These are phyloP conservation scores for Pantherophis alleghaniensis DNA, from an alignment of 2,797 vertebrate genomes.

Conservation along the genomic window DNA sequence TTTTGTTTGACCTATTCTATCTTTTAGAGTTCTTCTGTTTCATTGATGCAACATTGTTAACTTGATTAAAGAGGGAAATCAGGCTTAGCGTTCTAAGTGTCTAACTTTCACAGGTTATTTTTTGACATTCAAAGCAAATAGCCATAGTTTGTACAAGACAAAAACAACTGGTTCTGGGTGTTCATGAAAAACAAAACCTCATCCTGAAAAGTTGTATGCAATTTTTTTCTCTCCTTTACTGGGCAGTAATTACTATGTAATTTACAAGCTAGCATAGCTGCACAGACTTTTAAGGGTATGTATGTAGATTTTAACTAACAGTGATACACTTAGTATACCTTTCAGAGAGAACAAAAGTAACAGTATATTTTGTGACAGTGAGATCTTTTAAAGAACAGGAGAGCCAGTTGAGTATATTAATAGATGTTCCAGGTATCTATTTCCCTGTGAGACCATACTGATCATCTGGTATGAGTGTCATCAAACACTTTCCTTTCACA, in stretches of 20 bases:
- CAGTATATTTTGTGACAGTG: background rate
- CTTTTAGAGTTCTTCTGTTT: background rate
- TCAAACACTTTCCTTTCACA: slow-evolving; percentile 4
- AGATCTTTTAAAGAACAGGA: background rate
- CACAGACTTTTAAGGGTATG: background rate
- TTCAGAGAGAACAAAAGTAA: background rate
- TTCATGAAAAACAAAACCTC: background rate
- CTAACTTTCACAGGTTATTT: background rate
- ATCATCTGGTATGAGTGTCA: slow-evolving; percentile 28
- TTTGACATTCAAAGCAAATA: background rate
- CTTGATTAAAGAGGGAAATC: background rate
- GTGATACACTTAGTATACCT: background rate
- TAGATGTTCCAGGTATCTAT: background rate
- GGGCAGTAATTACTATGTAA: background rate
- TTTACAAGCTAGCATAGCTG: background rate
- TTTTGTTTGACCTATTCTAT: background rate
- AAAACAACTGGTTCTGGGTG: background rate
- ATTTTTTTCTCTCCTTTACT: background rate
- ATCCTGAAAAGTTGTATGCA: background rate
- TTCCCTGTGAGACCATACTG: background rate
- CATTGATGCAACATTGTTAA: background rate
- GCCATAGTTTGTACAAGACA: background rate
- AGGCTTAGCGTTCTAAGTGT: background rate
- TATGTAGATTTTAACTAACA: background rate
- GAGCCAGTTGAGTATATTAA: background rate